These are phyloP conservation scores for Papilio protenor DNA, from an alignment of 2,888 invertebrate genomes.

Conservation along the genomic window DNA sequence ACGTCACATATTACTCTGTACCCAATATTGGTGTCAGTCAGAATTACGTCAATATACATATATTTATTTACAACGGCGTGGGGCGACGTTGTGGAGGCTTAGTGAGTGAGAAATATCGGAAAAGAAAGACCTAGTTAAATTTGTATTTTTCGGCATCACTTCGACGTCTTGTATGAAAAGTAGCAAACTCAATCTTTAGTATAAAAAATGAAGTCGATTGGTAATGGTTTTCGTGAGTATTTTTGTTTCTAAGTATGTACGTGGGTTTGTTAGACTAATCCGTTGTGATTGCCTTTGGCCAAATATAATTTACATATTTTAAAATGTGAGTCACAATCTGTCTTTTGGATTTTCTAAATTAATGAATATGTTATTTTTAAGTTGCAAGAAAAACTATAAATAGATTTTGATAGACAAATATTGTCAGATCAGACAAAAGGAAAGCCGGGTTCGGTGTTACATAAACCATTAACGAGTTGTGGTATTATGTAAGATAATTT, in stretches of 20 bases:
- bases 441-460: background rate
- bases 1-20: conserved; percentile 28
- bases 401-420: background rate
- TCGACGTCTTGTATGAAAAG: background rate
- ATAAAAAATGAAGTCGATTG: background rate
- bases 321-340: no score
- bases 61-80: conserved; percentile 32
- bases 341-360: no score
- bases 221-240: background rate
- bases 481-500: conserved; percentile 13
- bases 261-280: no score
- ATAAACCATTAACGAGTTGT: conserved; percentile 7
- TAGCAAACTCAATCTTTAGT: conserved; percentile 44
- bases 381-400: no score
- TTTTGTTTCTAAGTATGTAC: background rate
- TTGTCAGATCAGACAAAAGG: background rate
- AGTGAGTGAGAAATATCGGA: conserved; percentile 44
- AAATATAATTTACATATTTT: background rate
- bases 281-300: no score
- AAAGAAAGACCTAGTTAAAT: conserved; percentile 36
- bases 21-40: conserved; percentile 42
- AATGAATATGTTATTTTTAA: no score
- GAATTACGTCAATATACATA: conserved; percentile 43
- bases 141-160: background rate
- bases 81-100: conserved; percentile 42